These are phyloP conservation scores for Zophobas atratus DNA, from an alignment of 1,140 invertebrate genomes.

Conservation along the genomic window DNA sequence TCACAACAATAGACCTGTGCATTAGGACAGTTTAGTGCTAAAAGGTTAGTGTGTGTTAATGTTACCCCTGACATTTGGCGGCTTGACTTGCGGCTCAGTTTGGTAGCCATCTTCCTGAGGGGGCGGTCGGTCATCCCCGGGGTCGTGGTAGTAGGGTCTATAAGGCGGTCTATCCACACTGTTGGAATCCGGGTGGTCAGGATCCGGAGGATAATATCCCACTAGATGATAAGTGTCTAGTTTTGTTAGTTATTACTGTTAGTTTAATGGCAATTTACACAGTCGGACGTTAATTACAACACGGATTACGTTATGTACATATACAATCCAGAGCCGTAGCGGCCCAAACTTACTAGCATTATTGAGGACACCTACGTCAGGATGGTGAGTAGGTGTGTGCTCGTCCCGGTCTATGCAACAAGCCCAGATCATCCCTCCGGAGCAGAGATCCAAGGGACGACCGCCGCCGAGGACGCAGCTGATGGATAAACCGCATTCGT, in stretches of 20 bases:
- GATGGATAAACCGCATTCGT: slow-evolving; percentile 91
- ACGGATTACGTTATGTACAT: slow-evolving; percentile 2
- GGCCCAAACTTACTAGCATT: slow-evolving; percentile 85
- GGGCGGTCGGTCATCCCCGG: slow-evolving; percentile 32
- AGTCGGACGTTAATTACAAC: slow-evolving; percentile 5
- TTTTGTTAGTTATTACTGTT: slow-evolving; percentile 58
- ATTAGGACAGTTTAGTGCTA: background rate
- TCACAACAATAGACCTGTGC: background rate
- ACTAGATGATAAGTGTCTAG: slow-evolving; percentile 75
- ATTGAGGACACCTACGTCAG: slow-evolving; percentile 75
- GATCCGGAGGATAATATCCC: slow-evolving; percentile 71
- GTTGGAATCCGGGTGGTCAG: slow-evolving; percentile 66
- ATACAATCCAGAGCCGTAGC: slow-evolving; percentile 5
- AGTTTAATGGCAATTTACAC: slow-evolving; percentile 34
- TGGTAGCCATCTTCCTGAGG: slow-evolving; percentile 49
- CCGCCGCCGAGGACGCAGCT: slow-evolving; percentile 91
- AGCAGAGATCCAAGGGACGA: slow-evolving; percentile 90
- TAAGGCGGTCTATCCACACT: slow-evolving; percentile 70
- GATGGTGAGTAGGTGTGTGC: slow-evolving; percentile 72
- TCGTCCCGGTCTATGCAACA: slow-evolving; percentile 90
- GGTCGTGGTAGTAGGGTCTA: slow-evolving; percentile 68
- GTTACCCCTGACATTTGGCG: slow-evolving; percentile 48
- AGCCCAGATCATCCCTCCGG: slow-evolving; percentile 94
- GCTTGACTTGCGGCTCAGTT: slow-evolving; percentile 43
- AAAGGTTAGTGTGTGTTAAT: slow-evolving; percentile 27